phyloP scores from a whole-genome alignment of 2,888 invertebrate species.

The Eurois occulta region DNA sequence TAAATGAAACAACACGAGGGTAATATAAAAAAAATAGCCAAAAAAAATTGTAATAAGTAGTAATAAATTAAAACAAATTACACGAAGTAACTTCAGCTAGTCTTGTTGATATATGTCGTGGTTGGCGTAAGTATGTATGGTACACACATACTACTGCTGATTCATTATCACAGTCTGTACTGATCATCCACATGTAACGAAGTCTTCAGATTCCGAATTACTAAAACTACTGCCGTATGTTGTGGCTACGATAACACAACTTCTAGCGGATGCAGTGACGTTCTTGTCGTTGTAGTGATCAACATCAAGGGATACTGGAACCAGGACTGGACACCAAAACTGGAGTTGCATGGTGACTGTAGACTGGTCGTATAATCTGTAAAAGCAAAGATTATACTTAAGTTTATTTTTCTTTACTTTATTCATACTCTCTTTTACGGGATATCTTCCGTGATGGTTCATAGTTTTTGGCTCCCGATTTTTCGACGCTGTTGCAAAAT shows the following conservation, averaged over 20 bases:
- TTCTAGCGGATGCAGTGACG: not conserved
- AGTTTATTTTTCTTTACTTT: not conserved
- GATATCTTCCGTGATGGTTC: too few species aligned
- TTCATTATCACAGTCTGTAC: not conserved
- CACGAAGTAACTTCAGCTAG: not conserved
- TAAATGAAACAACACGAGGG: not conserved
- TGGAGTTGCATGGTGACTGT: not conserved
- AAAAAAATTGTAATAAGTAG: not conserved
- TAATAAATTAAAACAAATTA: not conserved
- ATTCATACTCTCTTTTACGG: too few species aligned
- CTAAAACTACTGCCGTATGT: not conserved
- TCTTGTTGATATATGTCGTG: not conserved
- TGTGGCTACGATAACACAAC: not conserved
- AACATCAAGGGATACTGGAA: not conserved
- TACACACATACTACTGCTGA: not conserved
- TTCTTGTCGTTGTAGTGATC: not conserved
- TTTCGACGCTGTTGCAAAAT: too few species aligned
- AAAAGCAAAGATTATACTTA: not conserved
- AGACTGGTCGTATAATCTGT: not conserved
- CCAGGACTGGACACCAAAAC: not conserved
- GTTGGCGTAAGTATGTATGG: too few species aligned
- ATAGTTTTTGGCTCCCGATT: too few species aligned
- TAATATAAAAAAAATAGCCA: not conserved
- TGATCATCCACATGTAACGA: not conserved
- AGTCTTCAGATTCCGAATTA: not conserved